Percentiles rank a stretch among this genome's conserved stretches.
These are phyloP conservation scores for Tapirus indicus DNA, from an alignment of 2,797 vertebrate genomes.

Conservation along the genomic window DNA sequence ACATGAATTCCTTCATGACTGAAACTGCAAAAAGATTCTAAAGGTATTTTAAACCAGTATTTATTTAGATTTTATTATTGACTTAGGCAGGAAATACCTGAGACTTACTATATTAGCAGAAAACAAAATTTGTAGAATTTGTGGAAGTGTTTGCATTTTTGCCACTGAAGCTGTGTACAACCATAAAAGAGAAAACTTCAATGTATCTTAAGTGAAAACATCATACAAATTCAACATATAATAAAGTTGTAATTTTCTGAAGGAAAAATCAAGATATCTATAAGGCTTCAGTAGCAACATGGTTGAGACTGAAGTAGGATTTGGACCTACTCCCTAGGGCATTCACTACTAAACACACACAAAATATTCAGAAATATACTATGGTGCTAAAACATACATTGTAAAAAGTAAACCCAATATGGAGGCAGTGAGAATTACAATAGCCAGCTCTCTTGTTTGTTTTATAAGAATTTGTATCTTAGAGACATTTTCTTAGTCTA, in stretches of 20 bases:
- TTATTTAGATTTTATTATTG: conserved; percentile 73
- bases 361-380: background rate
- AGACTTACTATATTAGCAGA: conserved; percentile 46
- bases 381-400: background rate
- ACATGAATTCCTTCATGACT: conserved; percentile 60
- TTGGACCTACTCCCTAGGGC: background rate
- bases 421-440: background rate
- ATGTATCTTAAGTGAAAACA: background rate
- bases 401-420: background rate
- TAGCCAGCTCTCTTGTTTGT: background rate
- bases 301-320: background rate
- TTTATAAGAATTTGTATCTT: conserved; percentile 38
- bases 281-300: background rate
- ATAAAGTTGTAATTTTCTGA: conserved; percentile 21
- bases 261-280: conserved; percentile 29
- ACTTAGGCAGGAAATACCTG: conserved; percentile 71
- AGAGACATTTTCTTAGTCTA: conserved; percentile 39
- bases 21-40: background rate
- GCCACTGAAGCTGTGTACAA: background rate
- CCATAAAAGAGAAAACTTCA: background rate
- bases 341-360: background rate
- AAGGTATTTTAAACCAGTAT: conserved; percentile 54
- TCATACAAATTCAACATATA: background rate
- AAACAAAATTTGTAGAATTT: conserved; percentile 69
- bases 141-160: conserved; percentile 31